Evolutionary conservation across 2,113 vertebrate species (phyloP).

Genomic region (Dendrocopos noguchii): DNA sequence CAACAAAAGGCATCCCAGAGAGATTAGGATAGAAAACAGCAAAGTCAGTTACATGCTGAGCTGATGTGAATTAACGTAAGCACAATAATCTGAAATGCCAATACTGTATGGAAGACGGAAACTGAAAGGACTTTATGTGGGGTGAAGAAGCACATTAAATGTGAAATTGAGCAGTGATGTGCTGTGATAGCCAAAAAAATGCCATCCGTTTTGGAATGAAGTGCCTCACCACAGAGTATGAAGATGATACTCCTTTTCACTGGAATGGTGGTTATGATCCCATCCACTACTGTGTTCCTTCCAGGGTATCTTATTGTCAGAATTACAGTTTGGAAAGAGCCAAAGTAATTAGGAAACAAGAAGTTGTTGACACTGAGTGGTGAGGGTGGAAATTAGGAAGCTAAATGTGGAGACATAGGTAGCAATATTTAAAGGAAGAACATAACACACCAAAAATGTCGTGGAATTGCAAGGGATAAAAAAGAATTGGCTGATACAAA

Average conservation of each 20-base stretch:
- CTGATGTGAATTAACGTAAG: background rate
- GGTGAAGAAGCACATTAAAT: background rate
- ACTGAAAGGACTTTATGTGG: background rate
- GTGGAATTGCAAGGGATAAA: background rate
- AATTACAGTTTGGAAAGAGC: background rate
- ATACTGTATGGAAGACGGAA: background rate
- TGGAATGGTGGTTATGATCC: background rate
- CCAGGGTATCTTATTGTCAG: background rate
- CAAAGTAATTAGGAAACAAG: slow-evolving; percentile 19
- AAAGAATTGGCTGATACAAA: slow-evolving; percentile 7
- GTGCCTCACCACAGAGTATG: background rate
- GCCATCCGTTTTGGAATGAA: background rate
- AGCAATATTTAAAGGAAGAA: slow-evolving; percentile 17
- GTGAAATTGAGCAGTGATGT: background rate
- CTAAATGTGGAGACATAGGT: background rate
- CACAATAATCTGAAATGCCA: slow-evolving; percentile 15
- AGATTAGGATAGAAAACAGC: slow-evolving; percentile 3
- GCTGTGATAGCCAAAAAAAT: background rate
- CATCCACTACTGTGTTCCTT: background rate
- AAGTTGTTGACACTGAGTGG: background rate
- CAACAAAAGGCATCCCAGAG: slow-evolving; percentile 1
- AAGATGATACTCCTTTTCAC: background rate
- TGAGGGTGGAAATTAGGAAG: background rate
- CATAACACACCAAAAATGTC: background rate
- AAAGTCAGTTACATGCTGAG: background rate